Conservation (phyloP, 2,888 invertebrate species). For the Cryptus armator region DNA sequence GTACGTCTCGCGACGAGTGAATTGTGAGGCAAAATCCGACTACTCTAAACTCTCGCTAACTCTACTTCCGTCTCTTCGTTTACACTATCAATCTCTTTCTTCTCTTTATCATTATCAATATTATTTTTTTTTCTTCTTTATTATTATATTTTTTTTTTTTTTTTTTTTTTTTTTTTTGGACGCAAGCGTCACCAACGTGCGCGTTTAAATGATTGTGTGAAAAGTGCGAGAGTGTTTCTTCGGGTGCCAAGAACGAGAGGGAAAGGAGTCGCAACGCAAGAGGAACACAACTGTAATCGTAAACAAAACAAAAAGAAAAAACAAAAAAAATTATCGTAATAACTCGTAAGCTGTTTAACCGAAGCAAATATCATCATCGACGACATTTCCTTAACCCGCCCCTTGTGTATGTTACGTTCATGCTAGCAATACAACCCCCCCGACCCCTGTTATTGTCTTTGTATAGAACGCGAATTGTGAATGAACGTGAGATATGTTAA, state of each 20-base stretch:
- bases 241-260: slow-evolving; percentile 49
- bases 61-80: slow-evolving; percentile 62
- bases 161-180: slow-evolving; percentile 50
- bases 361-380: slow-evolving; percentile 67
- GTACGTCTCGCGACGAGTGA: slow-evolving; percentile 67
- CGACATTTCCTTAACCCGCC: slow-evolving; percentile 22
- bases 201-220: slow-evolving; percentile 36
- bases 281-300: slow-evolving; percentile 61
- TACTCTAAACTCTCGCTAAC: slow-evolving; percentile 52
- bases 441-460: slow-evolving; percentile 66
- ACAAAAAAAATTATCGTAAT: slow-evolving; percentile 67
- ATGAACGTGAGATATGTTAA: slow-evolving; percentile 48
- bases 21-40: slow-evolving; percentile 52
- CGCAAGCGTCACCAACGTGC: slow-evolving; percentile 42
- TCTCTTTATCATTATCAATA: slow-evolving; percentile 44
- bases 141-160: slow-evolving; percentile 21
- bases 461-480: slow-evolving; percentile 31
- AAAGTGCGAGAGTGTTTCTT: slow-evolving; percentile 52
- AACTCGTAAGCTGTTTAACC: slow-evolving; percentile 64
- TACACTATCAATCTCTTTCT: slow-evolving; percentile 60
- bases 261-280: slow-evolving; percentile 39
- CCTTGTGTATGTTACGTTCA: slow-evolving; percentile 53
- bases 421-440: slow-evolving; percentile 63
- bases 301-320: slow-evolving; percentile 21
- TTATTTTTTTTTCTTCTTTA: slow-evolving; percentile 31